A percentile compares a stretch with the other conserved stretches of the same genome.
Conservation (phyloP, 2,797 vertebrate species). For the Micropoecilia bifurca region DNA sequence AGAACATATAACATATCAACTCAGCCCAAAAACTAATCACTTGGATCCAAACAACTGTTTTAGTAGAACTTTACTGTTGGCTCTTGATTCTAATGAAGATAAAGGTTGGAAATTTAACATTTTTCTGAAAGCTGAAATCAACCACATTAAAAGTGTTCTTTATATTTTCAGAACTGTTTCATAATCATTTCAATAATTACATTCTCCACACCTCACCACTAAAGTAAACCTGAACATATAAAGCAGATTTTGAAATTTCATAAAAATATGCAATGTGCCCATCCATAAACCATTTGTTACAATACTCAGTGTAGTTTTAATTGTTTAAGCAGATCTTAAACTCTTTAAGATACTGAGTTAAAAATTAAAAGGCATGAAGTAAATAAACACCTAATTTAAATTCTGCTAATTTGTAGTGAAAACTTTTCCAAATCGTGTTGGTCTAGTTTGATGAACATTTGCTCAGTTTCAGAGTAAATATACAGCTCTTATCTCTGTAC, state of each 20-base stretch:
- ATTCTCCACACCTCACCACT: background rate
- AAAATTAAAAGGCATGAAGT: background rate
- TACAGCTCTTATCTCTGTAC: background rate
- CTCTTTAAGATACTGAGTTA: background rate
- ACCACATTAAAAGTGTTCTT: background rate
- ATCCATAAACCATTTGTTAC: background rate
- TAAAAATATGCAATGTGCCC: no score
- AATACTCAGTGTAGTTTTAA: background rate
- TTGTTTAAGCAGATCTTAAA: background rate
- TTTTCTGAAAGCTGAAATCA: background rate
- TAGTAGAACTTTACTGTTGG: background rate
- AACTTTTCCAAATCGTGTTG: background rate
- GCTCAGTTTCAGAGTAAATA: background rate
- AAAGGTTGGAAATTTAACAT: background rate
- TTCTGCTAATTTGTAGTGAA: background rate
- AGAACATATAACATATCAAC: background rate
- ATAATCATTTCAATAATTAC: background rate
- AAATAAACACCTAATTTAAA: background rate
- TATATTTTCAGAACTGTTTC: background rate
- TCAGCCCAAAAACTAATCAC: background rate
- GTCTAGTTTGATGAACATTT: background rate
- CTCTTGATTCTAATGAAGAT: background rate
- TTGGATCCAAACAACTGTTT: background rate
- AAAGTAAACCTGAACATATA: background rate
- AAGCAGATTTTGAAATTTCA: background rate